These are phyloP conservation scores for Nematopogon swammerdamellus DNA, from an alignment of 2,888 invertebrate species.

Conservation along the genomic window DNA sequence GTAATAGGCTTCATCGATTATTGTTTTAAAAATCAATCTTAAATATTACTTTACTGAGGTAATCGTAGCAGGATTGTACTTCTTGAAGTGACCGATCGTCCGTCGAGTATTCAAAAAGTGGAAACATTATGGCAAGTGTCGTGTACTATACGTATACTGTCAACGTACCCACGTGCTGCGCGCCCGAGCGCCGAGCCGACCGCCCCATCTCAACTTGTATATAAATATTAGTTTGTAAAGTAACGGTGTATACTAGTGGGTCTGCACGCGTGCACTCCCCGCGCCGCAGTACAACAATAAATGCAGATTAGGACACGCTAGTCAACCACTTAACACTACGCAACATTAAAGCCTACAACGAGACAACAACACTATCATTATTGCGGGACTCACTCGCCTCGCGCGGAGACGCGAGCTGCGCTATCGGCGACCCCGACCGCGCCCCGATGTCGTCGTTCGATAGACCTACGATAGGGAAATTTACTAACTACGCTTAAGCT, in stretches of 20 bases:
- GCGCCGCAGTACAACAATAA: neutral
- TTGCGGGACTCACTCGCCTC: neutral
- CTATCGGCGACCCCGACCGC: too few species aligned
- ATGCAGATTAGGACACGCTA: neutral
- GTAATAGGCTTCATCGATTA: neutral
- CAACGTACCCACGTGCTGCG: too few species aligned
- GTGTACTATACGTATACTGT: neutral
- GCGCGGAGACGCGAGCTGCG: neutral
- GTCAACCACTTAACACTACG: neutral
- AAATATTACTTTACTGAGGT: neutral
- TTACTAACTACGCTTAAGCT: constrained; percentile 43
- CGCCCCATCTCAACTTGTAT: too few species aligned
- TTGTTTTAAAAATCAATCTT: neutral
- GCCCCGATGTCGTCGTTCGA: neutral
- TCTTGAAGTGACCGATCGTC: neutral
- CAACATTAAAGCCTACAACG: neutral
- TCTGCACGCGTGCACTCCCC: too few species aligned
- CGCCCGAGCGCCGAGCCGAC: too few species aligned
- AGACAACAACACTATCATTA: neutral
- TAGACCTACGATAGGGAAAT: constrained; percentile 14
- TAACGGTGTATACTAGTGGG: too few species aligned
- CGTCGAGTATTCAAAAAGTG: neutral
- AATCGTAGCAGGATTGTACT: neutral
- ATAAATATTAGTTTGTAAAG: too few species aligned
- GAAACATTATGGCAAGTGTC: neutral